Evolutionary conservation across 2,797 vertebrate genomes (phyloP), one percentile per base, ranked within the genome.

Genomic region (Sebastolobus altivelis): DNA sequence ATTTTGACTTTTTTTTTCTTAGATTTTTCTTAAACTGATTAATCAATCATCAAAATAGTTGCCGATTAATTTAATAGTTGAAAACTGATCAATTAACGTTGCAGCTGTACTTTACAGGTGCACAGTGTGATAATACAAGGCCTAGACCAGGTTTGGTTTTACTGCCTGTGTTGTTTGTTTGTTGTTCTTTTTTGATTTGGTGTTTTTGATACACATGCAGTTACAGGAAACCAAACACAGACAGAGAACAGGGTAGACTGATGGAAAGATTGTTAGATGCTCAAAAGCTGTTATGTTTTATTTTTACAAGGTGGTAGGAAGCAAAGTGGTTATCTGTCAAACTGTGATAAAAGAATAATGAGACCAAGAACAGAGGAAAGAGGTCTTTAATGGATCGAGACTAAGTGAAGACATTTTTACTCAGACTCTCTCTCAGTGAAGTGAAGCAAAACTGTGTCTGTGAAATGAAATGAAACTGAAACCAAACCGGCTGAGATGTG

Each of bases 311-410:
- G 14, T 35, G 33, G 10, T 29, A 9, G 18, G 20, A 70, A 55
- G 20, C 59, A 70, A 40, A 68, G 46, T 2, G 46, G 2, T 58
- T 31, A 2, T 46, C 46, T 72, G 65, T 55, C 37, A 25, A 22
- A 61, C 61, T 72, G 61, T 56, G 22, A 10, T 74, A 13, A 83
- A 65, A 70, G 46, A 77, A 33, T 65, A 70, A 79, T 33, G 71
- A 73, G 62, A 43, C 18, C 20, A 13, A 59, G 59, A 38, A 6
- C 33, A 40, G 60, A 63, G n/a, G 29, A 52, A n/a, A 40, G 4
- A 59, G 12, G 27, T 66, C 5, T 67, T 33, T 14, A 20, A 65
- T 2, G 43, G 65, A 29, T 20, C 22, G 8, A 65, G 37, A 43
- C 22, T 22, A 43, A 40, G 22, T 9, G 13, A 65, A 33, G 16